A percentile compares a stretch with the other conserved stretches of the same genome.
Conservation (phyloP, 2,888 invertebrate genomes). For the Bellardia bayeri region DNA sequence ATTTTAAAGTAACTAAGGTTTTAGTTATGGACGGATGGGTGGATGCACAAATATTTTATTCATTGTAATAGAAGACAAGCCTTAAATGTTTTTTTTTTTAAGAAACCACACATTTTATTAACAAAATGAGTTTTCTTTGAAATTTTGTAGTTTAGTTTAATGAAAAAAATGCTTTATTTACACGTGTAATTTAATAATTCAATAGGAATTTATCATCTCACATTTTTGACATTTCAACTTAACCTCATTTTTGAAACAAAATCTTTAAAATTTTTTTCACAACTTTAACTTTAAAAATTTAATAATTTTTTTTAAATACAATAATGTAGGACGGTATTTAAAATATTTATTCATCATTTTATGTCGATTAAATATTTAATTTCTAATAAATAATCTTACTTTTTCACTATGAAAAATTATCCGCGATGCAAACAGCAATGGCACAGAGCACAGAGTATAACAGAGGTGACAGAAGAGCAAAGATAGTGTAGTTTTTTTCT, state of each 20-base stretch:
- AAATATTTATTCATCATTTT: conserved; percentile 16
- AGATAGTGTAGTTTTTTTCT: too few relatives aligned
- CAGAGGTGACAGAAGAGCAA: too few relatives aligned
- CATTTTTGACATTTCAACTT: conserved; percentile 51
- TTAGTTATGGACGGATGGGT: conserved; percentile 74
- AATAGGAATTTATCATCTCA: conserved; percentile 5
- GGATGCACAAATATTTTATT: neutral
- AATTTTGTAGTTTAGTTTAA: too few relatives aligned
- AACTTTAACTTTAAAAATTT: too few relatives aligned
- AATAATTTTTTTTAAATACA: neutral
- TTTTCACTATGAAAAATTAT: conserved; percentile 81
- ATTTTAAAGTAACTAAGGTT: conserved; percentile 52
- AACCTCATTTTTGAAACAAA: conserved; percentile 36
- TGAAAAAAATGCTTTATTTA: too few relatives aligned
- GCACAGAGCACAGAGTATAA: too few relatives aligned
- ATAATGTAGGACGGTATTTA: neutral
- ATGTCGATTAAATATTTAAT: too few relatives aligned
- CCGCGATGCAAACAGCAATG: conserved; percentile 83
- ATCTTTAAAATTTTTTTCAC: neutral
- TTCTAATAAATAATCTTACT: conserved; percentile 79
- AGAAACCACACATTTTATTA: too few relatives aligned
- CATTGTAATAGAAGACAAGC: neutral
- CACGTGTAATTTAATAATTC: conserved; percentile 17
- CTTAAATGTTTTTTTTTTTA: neutral
- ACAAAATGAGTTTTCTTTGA: too few relatives aligned